Percentiles rank a stretch among this genome's conserved stretches.
Conservation (phyloP, 2,797 vertebrate genomes). For the Coluber constrictor region DNA sequence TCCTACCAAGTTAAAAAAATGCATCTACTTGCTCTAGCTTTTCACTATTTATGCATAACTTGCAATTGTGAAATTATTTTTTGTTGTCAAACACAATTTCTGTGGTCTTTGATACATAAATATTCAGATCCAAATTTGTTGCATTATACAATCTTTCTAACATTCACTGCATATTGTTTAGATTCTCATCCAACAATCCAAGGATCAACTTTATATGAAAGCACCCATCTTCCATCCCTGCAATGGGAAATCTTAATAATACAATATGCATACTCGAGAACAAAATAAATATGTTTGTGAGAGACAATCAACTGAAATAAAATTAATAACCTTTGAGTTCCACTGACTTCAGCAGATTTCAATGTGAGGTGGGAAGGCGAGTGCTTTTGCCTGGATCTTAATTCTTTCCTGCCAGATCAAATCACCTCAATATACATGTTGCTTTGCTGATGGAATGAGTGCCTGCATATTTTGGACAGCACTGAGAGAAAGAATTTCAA, state of each 20-base stretch:
- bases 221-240: background rate
- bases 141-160: background rate
- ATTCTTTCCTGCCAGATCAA: background rate
- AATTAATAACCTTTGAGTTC: background rate
- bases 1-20: background rate
- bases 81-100: background rate
- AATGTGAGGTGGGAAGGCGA: background rate
- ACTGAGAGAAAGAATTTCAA: background rate
- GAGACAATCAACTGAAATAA: background rate
- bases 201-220: background rate
- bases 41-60: background rate
- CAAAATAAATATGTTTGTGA: background rate
- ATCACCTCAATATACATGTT: background rate
- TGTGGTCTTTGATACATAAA: background rate
- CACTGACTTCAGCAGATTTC: background rate
- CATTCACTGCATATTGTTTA: background rate
- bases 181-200: background rate
- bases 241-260: background rate
- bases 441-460: background rate
- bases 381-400: background rate
- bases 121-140: background rate
- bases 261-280: too few relatives aligned
- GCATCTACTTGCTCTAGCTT: background rate
- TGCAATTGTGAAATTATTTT: background rate
- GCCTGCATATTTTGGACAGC: background rate